Evolutionary conservation across 2,797 vertebrate genomes (phyloP), one percentile per base, ranked within the genome.

Genomic region (Gymnoscopelus braueri): DNA sequence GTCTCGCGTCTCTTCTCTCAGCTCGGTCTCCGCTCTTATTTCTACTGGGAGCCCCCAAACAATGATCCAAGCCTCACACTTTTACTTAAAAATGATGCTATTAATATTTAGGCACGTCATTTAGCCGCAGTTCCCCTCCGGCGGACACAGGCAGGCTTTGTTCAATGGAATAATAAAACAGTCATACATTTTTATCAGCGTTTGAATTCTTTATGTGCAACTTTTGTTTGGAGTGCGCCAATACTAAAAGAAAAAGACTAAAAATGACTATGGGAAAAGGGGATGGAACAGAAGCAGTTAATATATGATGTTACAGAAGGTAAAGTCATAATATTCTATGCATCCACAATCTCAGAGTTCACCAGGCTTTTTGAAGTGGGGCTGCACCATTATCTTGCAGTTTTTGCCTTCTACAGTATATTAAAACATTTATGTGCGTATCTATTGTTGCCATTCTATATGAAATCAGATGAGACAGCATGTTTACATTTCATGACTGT

Each of bases 81-180:
- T 86, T 86, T 84, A 87, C 78, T 85, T 82, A 85, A 84, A 88
- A 84, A 84, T 69, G 4, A 75, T 66, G 75, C 67, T 74, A 83
- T 87, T 89, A 81, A 87, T 87, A 85, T 89, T 87, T 65, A 69
- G 68, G 32, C 59, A 48, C 63, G 80, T 77, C 78, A 78, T 90
- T 86, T 83, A 75, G 75, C 53, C 69, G 69, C 26, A 60, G 77
- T 82, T 71, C 79, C 83, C 77, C 87, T 44, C 7, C 52, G 12
- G 67, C 75, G 66, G 66, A 60, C 39, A 60, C 59, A 29, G 32
- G n/a, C 49, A 71, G 76, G 77, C 67, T 79, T 87, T 86, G 78
- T 81, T 71, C 66, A 80, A 62, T 23, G 62, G 57, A 80, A 84
- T 64, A 83, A 78, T 76, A 72, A 81, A 61, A 26, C 24, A 64